phyloP scores from a whole-genome alignment of 2,797 vertebrate genomes.

The Arrhamphus sclerolepis region DNA sequence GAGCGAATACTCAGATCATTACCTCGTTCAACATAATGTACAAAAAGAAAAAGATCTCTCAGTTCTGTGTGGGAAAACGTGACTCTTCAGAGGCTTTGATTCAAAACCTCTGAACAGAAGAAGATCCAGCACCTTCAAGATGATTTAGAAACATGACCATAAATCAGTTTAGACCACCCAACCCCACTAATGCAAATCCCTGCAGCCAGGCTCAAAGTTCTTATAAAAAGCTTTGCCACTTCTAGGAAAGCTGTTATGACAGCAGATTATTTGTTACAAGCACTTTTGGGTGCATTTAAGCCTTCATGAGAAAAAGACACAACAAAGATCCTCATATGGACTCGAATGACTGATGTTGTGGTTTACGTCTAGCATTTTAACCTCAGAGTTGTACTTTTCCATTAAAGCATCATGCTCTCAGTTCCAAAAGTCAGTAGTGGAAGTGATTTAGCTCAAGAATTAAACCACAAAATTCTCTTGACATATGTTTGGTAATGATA shows the following conservation, averaged over 20 bases:
- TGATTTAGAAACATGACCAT: constrained; percentile 10
- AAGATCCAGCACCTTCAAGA: constrained; percentile 13
- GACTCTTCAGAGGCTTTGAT: not conserved
- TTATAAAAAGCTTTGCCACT: constrained; percentile 31
- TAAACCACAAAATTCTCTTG: too few species aligned
- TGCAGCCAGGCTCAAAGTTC: constrained; percentile 20
- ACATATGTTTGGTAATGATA: too few species aligned
- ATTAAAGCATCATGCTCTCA: too few species aligned
- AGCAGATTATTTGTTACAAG: constrained; percentile 31
- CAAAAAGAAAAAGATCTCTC: not conserved
- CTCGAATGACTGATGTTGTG: too few species aligned
- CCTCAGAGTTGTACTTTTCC: too few species aligned
- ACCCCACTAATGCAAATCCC: constrained; percentile 40
- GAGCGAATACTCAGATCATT: too few species aligned
- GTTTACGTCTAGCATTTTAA: too few species aligned
- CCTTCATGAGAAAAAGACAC: constrained; percentile 14
- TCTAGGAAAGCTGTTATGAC: constrained; percentile 14
- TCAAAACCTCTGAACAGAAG: too few species aligned
- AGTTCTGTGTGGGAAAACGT: not conserved
- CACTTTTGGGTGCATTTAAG: constrained; percentile 21
- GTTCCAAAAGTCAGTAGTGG: too few species aligned
- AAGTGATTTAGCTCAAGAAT: too few species aligned
- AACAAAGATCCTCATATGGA: too few species aligned
- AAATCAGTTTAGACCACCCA: constrained; percentile 16
- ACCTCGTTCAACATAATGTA: not conserved